A percentile compares a stretch with the other conserved stretches of the same genome.
Evolutionary conservation across 2,113 vertebrate genomes (phyloP).

Genomic region (Notarius quadriscutis): DNA sequence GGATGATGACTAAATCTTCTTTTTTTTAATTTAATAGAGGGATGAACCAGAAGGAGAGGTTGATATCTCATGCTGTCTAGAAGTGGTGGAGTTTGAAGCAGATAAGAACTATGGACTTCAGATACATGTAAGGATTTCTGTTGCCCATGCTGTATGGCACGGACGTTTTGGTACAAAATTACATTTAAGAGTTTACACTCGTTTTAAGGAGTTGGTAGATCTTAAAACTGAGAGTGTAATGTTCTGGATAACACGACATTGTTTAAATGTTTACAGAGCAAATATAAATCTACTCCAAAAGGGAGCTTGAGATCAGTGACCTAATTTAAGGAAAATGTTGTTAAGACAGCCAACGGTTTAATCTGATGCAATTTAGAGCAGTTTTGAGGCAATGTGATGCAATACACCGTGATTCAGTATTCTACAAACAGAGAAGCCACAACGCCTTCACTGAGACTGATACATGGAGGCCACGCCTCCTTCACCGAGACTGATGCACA

Average conservation of each 20-base stretch:
- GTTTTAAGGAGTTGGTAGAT: no score
- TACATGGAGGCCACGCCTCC: not conserved
- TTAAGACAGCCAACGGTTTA: not conserved
- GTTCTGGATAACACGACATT: not conserved
- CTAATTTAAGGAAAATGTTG: not conserved
- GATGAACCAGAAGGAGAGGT: slow-evolving; percentile 90
- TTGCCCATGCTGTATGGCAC: not conserved
- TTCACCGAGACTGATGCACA: not conserved
- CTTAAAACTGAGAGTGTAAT: not conserved
- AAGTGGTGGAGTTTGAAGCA: slow-evolving; percentile 83
- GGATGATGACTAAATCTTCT: not conserved
- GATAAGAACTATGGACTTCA: slow-evolving; percentile 95
- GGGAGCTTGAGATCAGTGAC: not conserved
- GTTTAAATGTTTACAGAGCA: no score
- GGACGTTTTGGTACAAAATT: not conserved
- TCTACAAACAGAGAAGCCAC: not conserved
- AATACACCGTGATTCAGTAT: not conserved
- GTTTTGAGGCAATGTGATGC: not conserved
- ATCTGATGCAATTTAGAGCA: not conserved
- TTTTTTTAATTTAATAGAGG: slow-evolving; percentile 67
- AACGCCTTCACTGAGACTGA: not conserved
- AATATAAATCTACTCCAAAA: not conserved
- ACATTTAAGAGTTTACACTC: not conserved
- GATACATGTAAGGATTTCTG: slow-evolving; percentile 78
- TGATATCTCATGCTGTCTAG: slow-evolving; percentile 78